Evolutionary conservation across 2,888 invertebrate species (phyloP), one percentile per base, ranked within the genome.

Genomic region (Bugula neritina): DNA sequence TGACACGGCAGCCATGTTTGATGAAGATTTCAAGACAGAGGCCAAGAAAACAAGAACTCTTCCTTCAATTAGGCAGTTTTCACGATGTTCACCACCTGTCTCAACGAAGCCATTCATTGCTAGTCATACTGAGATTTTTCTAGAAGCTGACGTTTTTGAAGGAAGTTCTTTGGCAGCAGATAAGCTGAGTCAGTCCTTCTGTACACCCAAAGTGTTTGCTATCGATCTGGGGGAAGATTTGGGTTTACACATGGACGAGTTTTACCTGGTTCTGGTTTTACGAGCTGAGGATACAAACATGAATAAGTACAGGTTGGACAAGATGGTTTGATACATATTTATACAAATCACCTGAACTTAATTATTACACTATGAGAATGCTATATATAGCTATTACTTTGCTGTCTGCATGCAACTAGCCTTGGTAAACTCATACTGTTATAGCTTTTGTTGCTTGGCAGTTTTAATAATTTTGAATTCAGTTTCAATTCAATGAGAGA

Each of bases 261-360:
- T 63, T 5, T 63, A 63, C 31, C 2, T 63, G 63, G 63, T 63
- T 13, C 21, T 63, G 63, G 63, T 63, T 2, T n/a, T 63, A 27
- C 2, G 31, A 34, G 63, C 63, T 25, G 63, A 25, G 31, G 63
- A n/a, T 17, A 63, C 3, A 13, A 31, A 31, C 13, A 25, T 13
- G 10, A 31, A 63, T n/a, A 29, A n/a, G 3, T 63, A 63, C 63
- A 63, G 63, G 63, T 63, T 57, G 13, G 57, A n/a, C n/a, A n/a
- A n/a, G n/a, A n/a, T n/a, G n/a, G n/a, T n/a, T n/a, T n/a, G n/a
- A n/a, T n/a, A n/a, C n/a, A n/a, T n/a, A n/a, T n/a, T n/a, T n/a
- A n/a, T n/a, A n/a, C n/a, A n/a, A n/a, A n/a, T n/a, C n/a, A n/a
- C n/a, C n/a, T n/a, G n/a, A n/a, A n/a, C n/a, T n/a, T 10, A 43